A percentile compares a stretch with the other conserved stretches of the same genome.
phyloP scores from a whole-genome alignment of 2,797 vertebrate species.

The Nasua narica region DNA sequence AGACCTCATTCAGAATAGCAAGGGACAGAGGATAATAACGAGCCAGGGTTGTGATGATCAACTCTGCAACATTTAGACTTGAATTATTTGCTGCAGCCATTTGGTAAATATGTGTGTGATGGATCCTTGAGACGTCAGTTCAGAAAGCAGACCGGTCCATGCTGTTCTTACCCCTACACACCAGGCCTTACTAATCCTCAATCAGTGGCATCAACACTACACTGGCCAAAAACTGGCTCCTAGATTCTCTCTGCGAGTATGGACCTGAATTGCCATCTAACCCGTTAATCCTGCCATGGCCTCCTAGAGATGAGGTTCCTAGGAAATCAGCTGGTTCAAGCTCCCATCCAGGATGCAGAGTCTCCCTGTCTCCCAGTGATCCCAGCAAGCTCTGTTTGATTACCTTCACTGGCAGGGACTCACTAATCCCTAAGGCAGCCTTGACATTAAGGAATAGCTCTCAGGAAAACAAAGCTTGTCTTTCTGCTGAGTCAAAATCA shows the following conservation, averaged over 20 bases:
- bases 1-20: background rate
- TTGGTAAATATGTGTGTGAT: background rate
- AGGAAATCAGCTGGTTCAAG: background rate
- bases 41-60: background rate
- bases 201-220: background rate
- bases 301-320: background rate
- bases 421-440: background rate
- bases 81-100: background rate
- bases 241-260: background rate
- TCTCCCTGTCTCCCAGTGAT: background rate
- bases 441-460: background rate
- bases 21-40: background rate
- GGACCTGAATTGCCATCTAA: background rate
- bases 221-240: background rate
- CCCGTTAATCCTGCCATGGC: background rate
- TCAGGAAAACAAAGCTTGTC: background rate
- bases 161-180: background rate
- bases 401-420: background rate
- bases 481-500: conserved; percentile 35
- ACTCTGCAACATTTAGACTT: background rate
- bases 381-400: background rate
- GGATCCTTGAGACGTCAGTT: background rate
- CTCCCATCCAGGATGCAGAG: background rate
- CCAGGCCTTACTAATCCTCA: background rate
- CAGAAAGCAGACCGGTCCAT: background rate